phyloP scores from a whole-genome alignment of 2,888 invertebrate genomes.

The Acanthacorydalis orientalis region DNA sequence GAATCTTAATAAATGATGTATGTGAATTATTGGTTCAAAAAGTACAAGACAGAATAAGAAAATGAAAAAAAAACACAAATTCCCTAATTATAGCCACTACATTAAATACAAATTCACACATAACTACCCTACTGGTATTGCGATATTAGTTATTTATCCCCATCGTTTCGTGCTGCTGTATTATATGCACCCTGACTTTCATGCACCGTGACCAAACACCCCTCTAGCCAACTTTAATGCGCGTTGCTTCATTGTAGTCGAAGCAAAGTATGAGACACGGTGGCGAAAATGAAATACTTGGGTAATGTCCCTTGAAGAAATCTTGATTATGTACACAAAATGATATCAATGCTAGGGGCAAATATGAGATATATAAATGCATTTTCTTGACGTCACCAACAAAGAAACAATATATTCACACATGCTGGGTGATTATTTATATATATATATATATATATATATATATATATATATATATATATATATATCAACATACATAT shows the following conservation, averaged over 20 bases:
- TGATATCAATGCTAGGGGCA: not conserved
- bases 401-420: not conserved
- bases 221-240: not conserved
- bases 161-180: not conserved
- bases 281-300: slow-evolving; percentile 3
- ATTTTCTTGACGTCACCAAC: not conserved
- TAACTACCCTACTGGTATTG: slow-evolving; percentile 5
- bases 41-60: too few species aligned
- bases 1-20: too few species aligned
- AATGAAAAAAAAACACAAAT: not conserved
- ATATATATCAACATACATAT: not conserved
- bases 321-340: slow-evolving; percentile 3
- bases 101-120: slow-evolving; percentile 5
- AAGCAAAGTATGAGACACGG: not conserved
- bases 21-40: too few species aligned
- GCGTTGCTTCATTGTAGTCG: not conserved
- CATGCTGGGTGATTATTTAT: not conserved
- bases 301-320: slow-evolving; percentile 6
- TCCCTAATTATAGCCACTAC: slow-evolving; percentile 2
- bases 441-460: not conserved
- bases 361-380: not conserved
- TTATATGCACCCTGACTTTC: not conserved
- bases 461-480: not conserved
- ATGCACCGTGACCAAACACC: not conserved
- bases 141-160: slow-evolving; percentile 4